These are phyloP conservation scores for Salvator merianae DNA, from an alignment of 2,113 vertebrate species.

Conservation along the genomic window DNA sequence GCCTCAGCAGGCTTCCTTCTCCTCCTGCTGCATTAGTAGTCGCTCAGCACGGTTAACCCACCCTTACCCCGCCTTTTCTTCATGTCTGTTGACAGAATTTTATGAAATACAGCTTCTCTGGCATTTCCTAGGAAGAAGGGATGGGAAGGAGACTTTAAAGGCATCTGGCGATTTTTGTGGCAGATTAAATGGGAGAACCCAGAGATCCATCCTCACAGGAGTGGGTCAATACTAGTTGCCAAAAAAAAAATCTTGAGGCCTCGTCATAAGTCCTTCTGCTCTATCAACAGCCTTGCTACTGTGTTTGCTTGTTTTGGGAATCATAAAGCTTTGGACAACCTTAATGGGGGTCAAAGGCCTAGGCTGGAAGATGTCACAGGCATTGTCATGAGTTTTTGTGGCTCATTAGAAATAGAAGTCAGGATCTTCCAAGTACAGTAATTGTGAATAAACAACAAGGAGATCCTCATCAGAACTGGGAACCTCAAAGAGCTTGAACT, in stretches of 20 bases:
- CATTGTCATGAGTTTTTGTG: not conserved
- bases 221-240: not conserved
- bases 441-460: not conserved
- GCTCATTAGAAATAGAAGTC: not conserved
- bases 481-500: constrained; percentile 7
- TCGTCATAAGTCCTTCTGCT: not conserved
- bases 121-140: not conserved
- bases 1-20: not conserved
- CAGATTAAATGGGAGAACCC: not conserved
- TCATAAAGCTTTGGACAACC: not conserved
- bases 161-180: not conserved
- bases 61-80: not conserved
- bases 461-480: not conserved
- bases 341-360: not conserved
- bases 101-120: not conserved
- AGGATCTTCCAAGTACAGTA: not conserved
- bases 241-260: not conserved
- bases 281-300: not conserved
- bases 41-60: not conserved
- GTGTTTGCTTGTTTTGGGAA: not conserved
- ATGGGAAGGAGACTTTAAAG: not conserved
- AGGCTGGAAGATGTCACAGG: not conserved
- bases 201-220: not conserved
- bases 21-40: not conserved
- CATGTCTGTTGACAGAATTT: not conserved